Evolutionary conservation across 2,797 vertebrate species (phyloP), one percentile per base, ranked within the genome.

Genomic region (Cuniculus paca): DNA sequence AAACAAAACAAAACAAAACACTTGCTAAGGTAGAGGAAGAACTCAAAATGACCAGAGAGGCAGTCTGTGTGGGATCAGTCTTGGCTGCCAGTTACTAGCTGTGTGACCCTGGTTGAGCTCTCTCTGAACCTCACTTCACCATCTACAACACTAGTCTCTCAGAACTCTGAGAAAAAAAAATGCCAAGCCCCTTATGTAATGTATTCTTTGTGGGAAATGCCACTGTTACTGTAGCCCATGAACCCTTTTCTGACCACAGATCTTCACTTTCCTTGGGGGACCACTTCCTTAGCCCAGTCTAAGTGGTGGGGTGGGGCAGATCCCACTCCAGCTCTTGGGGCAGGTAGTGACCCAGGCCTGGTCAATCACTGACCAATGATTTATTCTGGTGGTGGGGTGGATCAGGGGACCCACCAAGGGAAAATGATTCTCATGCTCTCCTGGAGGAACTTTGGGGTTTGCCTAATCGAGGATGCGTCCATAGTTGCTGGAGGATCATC

Each of bases 1-100:
- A 65, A 90, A 70, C 48, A 48, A 48, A 93, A 92, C 14, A 36
- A n/a, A 85, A 84, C 22, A 88, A 68, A 90, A 70, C 45, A 61
- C 24, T 85, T 82, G n/a, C 31, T 83, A 60, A 82, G 6, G 60
- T 50, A 79, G 11, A 84, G 2, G 39, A 42, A 58, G 45, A 77
- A 36, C 63, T 96, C 54, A 39, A 36, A 86, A 58, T 22, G 14
- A 54, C 11, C 22, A 63, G 5, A 6, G 24, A 77, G 22, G 34
- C 31, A 72, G 48, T 42, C 9, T 42, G 14, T 1, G 48, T 19
- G 42, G 60, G 20, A 36, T 77, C 48, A 13, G 31, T 45, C 58
- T 68, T 79, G 6, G 28, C 39, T 39, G 61, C 50, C 22, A 58
- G 39, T 61, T 54, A n/a, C 72, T 26, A 65, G 79, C 26, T 42